phyloP scores from a whole-genome alignment of 2,113 vertebrate genomes.

The Enhydra lutris region DNA sequence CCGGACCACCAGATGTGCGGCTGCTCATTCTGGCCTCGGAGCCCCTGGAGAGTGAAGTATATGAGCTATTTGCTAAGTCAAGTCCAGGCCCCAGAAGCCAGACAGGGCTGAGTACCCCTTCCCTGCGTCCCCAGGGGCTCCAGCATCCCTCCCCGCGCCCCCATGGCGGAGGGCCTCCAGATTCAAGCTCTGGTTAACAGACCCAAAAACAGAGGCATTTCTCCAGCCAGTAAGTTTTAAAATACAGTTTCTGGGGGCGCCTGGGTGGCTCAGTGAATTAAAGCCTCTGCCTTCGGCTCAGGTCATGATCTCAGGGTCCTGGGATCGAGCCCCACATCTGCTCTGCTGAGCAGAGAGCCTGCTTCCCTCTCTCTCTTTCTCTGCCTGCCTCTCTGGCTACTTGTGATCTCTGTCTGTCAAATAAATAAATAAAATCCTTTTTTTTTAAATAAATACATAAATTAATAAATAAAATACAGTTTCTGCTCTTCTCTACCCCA shows the following conservation, averaged over 20 bases:
- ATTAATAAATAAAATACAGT: no score
- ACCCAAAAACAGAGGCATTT: not conserved
- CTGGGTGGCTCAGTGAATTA: no score
- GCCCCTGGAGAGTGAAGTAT: not conserved
- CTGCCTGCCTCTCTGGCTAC: no score
- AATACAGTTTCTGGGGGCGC: no score
- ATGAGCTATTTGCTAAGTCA: not conserved
- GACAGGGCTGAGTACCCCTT: accelerated
- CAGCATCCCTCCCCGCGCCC: not conserved
- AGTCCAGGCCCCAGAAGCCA: not conserved
- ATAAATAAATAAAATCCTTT: no score
- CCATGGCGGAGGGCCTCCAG: not conserved
- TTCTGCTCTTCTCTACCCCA: not conserved
- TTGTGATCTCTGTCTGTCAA: no score
- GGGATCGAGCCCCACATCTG: no score
- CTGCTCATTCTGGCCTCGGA: not conserved
- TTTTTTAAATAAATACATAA: no score
- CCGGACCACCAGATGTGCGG: not conserved
- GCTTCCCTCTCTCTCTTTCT: no score
- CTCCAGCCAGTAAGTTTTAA: not conserved
- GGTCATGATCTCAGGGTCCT: no score
- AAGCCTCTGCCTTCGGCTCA: no score
- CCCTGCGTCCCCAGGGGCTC: not conserved
- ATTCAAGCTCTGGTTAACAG: not conserved
- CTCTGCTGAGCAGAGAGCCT: no score